Evolutionary conservation across 2,113 vertebrate genomes (phyloP).

Genomic region (Gymnarchus niloticus): DNA sequence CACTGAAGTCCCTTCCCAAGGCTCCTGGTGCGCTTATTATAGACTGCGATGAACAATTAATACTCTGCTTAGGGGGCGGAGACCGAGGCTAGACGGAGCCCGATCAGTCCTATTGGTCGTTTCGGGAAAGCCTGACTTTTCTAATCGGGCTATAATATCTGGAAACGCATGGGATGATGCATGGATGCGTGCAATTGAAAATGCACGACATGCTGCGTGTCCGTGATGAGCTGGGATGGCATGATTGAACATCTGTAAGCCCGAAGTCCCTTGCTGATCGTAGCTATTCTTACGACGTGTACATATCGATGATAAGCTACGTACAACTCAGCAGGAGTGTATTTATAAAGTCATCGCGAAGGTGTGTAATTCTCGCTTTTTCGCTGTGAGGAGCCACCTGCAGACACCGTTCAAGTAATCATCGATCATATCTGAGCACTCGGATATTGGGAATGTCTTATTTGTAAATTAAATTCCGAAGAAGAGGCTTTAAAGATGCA

Average conservation of each 20-base stretch:
- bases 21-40: constrained; percentile 18
- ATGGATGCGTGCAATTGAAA: background rate
- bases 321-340: too few relatives aligned
- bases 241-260: background rate
- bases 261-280: too few relatives aligned
- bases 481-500: too few relatives aligned
- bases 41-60: constrained; percentile 41
- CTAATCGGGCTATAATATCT: constrained; percentile 38
- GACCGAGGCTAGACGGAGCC: background rate
- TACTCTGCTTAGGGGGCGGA: constrained; percentile 45
- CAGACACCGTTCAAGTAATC: too few relatives aligned
- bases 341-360: too few relatives aligned
- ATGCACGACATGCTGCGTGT: background rate
- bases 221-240: background rate
- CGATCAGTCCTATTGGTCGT: constrained; percentile 47
- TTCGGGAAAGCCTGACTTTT: constrained; percentile 34
- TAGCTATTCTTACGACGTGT: too few relatives aligned
- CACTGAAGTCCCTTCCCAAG: background rate
- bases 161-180: background rate
- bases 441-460: too few relatives aligned
- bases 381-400: too few relatives aligned
- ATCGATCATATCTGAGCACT: too few relatives aligned
- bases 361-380: too few relatives aligned
- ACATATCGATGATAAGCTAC: too few relatives aligned
- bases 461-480: too few relatives aligned